Base-by-base conservation (phyloP, 2,113 vertebrate species). In the Dipodomys spectabilis region DNA sequence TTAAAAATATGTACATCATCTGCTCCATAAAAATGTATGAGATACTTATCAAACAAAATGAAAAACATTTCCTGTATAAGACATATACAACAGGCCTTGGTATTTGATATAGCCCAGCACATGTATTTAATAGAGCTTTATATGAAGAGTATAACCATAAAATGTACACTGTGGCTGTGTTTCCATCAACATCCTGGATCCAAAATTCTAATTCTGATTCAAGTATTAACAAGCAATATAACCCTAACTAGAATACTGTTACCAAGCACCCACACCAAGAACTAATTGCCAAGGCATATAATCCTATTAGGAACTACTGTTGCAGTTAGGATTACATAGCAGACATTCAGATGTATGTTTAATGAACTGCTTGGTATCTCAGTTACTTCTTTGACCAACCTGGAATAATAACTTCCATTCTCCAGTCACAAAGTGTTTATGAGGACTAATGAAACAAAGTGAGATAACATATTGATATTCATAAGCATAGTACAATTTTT, bases 21-120 rank as follows among this genome's bases (percentile, higher is more conserved):
- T 94, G 57, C 28, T 87, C 60, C 62, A 90, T 93, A 88, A 95
- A 97, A 90, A 92, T 62, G 22, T 72, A 74, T 82, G 74, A 86
- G 89, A 93, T 53, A 82, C 53, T 68, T 94, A 44, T 35, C 62
- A 91, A 95, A 92, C 89, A 85, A 94, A 77, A 78, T 75, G 80
- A 82, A 73, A 94, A 89, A 84, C 19, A n/a, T 91, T 96, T 92
- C 71, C 30, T 87, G 79, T 86, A 69, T 81, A 96, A 73, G 49
- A 94, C 65, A 94, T 86, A 93, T 35, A 65, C 74, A 85, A 94
- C 85, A 92, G 88, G 49, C 49, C 35, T 80, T 69, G 39, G 32
- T 79, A 92, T 92, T 62, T 82, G 53, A 25, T 91, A 88, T 19
- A 53, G 19, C 27, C 25, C 35, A 90, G 32, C 5, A 74, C 88